Base-by-base conservation (phyloP, 2,797 vertebrate genomes). In the Tauraco hartlaubi region DNA sequence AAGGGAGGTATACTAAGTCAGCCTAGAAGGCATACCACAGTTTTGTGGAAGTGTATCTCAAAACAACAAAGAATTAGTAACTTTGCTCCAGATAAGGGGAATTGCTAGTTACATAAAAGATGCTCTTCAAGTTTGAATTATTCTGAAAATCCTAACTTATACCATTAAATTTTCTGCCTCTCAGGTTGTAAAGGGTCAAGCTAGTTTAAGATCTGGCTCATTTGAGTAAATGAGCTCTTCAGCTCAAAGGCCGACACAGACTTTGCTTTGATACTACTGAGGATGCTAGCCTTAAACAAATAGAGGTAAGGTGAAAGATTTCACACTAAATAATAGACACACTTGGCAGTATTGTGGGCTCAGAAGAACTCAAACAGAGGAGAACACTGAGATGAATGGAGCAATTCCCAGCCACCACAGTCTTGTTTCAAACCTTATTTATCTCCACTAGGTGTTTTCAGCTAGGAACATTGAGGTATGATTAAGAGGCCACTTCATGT, bases 341-440 rank as follows among this genome's bases (percentile, higher is more conserved):
- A 25, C 44, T 80, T 64, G 41, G 56, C 58, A 64, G 31, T 25
- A 84, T 3, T 61, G 29, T 10, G 58, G 64, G 48, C 48, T 88
- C 52, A 81, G 67, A 89, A 92, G 33, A 83, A 81, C 68, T 67
- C 29, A 63, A 37, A 77, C 31, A 31, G 26, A 73, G 7, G 13
- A 66, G 55, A 94, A 74, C 29, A 67, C 49, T 16, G 77, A 88
- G 68, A 90, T 88, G 43, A 90, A 95, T 15, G n/a, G 41, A 91
- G 31, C 39, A 80, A 69, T 79, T 91, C 78, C 55, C n/a, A 88
- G 52, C 17, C 4, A 1, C 51, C 1, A 4, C 26, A 37, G 39
- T 51, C 61, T 69, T 85, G 23, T 85, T 88, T 91, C 82, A 90
- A 85, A 69, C 21, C 20, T 22, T 85, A 39, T 96, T 85, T 91